Conservation (phyloP, 2,888 invertebrate genomes). For the Sturmia bella region DNA sequence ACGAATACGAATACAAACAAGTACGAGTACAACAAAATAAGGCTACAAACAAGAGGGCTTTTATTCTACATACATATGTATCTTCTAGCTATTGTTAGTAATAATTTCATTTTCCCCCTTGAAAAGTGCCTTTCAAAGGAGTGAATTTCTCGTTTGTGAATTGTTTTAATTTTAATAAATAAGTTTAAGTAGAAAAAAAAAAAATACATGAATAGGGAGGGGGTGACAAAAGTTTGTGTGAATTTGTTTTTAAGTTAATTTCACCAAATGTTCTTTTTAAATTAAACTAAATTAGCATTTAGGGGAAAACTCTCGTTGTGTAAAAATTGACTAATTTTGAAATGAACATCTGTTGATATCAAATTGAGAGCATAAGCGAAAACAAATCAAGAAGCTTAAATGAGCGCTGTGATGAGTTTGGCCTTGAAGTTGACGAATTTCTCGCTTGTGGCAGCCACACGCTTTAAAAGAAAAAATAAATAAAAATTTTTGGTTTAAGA, state of each 20-base stretch:
- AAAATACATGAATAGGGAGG: slow-evolving; percentile 24
- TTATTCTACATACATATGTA: slow-evolving; percentile 10
- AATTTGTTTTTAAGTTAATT: slow-evolving; percentile 31
- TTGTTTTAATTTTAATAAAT: slow-evolving; percentile 57
- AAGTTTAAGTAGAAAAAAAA: slow-evolving; percentile 61
- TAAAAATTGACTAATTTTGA: slow-evolving; percentile 66
- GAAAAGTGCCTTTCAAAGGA: slow-evolving; percentile 15
- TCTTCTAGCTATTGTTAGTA: slow-evolving; percentile 48
- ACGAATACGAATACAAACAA: too few relatives aligned
- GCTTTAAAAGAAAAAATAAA: slow-evolving; percentile 82
- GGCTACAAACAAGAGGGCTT: slow-evolving; percentile 25
- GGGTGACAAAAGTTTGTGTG: slow-evolving; percentile 25
- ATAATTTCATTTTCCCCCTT: slow-evolving; percentile 4
- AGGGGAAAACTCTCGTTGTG: slow-evolving; percentile 49
- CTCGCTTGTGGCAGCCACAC: slow-evolving; percentile 93
- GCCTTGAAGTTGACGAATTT: slow-evolving; percentile 96
- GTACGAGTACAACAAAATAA: slow-evolving; percentile 40
- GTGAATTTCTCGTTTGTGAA: slow-evolving; percentile 38
- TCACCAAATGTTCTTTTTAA: slow-evolving; percentile 45
- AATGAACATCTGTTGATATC: slow-evolving; percentile 56
- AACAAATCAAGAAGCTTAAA: slow-evolving; percentile 83
- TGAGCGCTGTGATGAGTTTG: slow-evolving; percentile 93
- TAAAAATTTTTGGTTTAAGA: neutral
- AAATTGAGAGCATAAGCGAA: slow-evolving; percentile 5
- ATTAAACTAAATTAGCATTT: slow-evolving; percentile 72